Evolutionary conservation across 2,888 invertebrate species (phyloP), one percentile per base, ranked within the genome.

Genomic region (Acronicta alni): DNA sequence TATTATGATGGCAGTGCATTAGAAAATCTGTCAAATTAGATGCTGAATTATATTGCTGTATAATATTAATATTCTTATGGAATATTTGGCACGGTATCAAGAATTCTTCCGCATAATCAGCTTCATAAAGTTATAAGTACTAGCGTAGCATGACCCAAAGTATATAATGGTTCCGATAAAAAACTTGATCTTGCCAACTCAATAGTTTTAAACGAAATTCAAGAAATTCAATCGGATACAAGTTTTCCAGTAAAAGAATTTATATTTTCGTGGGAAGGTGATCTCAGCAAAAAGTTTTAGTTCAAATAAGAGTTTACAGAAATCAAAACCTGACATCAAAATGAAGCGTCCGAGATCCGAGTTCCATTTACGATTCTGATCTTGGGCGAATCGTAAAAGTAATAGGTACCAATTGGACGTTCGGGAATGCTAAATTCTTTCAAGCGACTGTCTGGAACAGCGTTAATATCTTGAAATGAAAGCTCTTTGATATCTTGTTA

Each of bases 161-260:
- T 54, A 64, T 69, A 62, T 70, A 69, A 71, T 51, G 45, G 52
- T 61, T 64, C 15, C 47, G 48, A 65, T 59, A 62, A 73, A 44
- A 68, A 69, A 51, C n/a, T 44, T 12, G n/a, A 38, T 48, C 32
- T 68, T 57, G 57, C 54, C 60, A 69, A 63, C 51, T 71, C 70
- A 56, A 75, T 68, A 71, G 61, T 60, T 39, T 58, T 68, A 75
- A 80, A 84, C 79, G 74, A 75, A 75, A 73, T 72, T 75, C 67
- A 80, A 71, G 69, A 75, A 79, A 83, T 83, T 83, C 73, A 76
- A 82, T 84, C 75, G 47, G 60, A 58, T 57, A 60, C 58, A 77
- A 83, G 72, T 81, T 81, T 76, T 55, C 52, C 58, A 52, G 63
- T 38, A 49, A 42, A 65, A 63, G 55, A 65, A 79, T 82, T 81